Base-by-base conservation (phyloP, 2,888 invertebrate genomes). In the Anaspis maculata region DNA sequence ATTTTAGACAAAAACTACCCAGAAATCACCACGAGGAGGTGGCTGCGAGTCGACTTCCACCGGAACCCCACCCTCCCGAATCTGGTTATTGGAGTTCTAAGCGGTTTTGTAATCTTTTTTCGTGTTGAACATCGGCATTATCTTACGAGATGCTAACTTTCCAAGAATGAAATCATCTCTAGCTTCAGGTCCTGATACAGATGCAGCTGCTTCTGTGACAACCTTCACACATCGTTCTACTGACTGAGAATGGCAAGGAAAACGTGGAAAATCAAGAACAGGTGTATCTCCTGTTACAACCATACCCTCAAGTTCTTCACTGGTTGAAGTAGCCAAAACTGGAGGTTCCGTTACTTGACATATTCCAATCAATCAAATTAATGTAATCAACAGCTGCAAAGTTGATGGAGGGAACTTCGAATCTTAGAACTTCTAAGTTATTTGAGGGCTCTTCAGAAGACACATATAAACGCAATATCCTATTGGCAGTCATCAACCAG, bases 281-380 rank as follows among this genome's bases (percentile, higher is more conserved):
- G 19, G 19, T 19, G 19, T 19, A 19, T 19, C 19, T 19, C 19
- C 19, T 19, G 19, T 19, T 19, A 6, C 6, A 19, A 19, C 19
- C 19, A 19, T 19, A 19, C 9, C 19, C 9, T 19, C 9, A 19
- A 19, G 19, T 19, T 19, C 19, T 19, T 19, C 19, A 19, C 9
- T 19, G 5, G 19, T 19, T 19, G 13, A 19, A 9, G 23, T 14
- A 25, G 25, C 23, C 13, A 22, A 14, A 33, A 15, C 37, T 16
- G 25, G 37, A 28, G 35, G 44, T 13, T 34, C 22, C n/a, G 33
- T 27, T 37, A 15, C 39, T 28, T 26, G 33, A 12, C 39, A 34
- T 32, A 15, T 48, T 46, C 47, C 44, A 50, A 13, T 46, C 21
- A 9, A 49, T 44, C 6, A 52, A 25, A 15, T 51, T 39, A 14